These are phyloP conservation scores for Micoletzkya japonica DNA, from an alignment of 2,888 invertebrate genomes.

Conservation along the genomic window DNA sequence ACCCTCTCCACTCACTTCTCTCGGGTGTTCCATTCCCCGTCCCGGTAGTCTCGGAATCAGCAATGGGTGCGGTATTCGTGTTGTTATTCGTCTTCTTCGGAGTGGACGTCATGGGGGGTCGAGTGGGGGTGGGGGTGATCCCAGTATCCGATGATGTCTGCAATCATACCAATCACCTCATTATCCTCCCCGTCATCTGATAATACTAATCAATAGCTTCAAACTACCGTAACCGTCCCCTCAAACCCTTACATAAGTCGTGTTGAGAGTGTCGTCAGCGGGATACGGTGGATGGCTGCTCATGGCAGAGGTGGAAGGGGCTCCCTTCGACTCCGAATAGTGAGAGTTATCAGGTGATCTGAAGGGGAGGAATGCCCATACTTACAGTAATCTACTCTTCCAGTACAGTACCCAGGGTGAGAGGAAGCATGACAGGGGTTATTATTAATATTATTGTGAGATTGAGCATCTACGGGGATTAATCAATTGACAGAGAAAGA, in stretches of 20 bases:
- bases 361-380: too few species aligned
- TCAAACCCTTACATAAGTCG: constrained; percentile 19
- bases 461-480: too few species aligned
- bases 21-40: constrained; percentile 18
- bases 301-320: background rate
- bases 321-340: constrained; percentile 16
- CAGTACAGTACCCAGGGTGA: too few species aligned
- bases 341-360: constrained; percentile 24
- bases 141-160: constrained; percentile 24
- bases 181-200: background rate
- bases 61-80: constrained; percentile 11
- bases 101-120: constrained; percentile 5
- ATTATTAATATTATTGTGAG: too few species aligned
- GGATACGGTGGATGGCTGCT: constrained; percentile 25
- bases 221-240: background rate
- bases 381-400: too few species aligned
- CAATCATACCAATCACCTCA: background rate
- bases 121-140: constrained; percentile 22
- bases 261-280: constrained; percentile 25
- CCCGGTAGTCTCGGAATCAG: constrained; percentile 9
- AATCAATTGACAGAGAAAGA: too few species aligned
- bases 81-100: constrained; percentile 25
- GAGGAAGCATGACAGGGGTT: too few species aligned
- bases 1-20: constrained; percentile 18
- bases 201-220: background rate